Conservation (phyloP, 2,113 vertebrate genomes). For the Vanacampus margaritifer region DNA sequence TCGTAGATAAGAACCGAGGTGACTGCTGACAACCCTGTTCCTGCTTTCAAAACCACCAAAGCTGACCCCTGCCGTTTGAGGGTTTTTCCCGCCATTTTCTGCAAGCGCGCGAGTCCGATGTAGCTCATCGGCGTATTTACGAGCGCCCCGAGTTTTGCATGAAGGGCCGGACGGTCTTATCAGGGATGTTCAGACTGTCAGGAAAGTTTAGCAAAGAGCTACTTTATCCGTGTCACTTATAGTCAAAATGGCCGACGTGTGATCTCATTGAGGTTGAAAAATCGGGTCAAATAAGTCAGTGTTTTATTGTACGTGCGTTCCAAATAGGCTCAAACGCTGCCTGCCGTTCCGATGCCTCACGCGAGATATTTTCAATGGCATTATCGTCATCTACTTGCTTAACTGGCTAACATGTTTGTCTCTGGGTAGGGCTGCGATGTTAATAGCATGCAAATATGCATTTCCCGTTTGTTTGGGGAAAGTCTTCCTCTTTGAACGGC, state of each 20-base stretch:
- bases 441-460: conserved; percentile 22
- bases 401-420: conserved; percentile 33
- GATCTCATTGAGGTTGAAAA: background rate
- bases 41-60: conserved; percentile 22
- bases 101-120: background rate
- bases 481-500: conserved; percentile 8
- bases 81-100: conserved; percentile 16
- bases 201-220: conserved; percentile 14
- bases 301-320: background rate
- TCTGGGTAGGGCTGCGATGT: conserved; percentile 8
- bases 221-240: conserved; percentile 1
- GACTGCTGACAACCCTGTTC: conserved; percentile 28
- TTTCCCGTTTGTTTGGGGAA: conserved; percentile 40
- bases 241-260: conserved; percentile 3
- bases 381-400: conserved; percentile 21
- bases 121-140: conserved; percentile 42
- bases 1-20: conserved; percentile 25
- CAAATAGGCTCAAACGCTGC: background rate
- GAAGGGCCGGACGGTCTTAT: conserved; percentile 28
- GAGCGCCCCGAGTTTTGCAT: conserved; percentile 8
- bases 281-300: background rate
- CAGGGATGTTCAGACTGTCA: conserved; percentile 21
- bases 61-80: conserved; percentile 11
- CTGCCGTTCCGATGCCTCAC: conserved; percentile 9
- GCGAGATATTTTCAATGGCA: conserved; percentile 5